Conservation (phyloP, 1,140 invertebrate species). For the Drosophila funebris region DNA sequence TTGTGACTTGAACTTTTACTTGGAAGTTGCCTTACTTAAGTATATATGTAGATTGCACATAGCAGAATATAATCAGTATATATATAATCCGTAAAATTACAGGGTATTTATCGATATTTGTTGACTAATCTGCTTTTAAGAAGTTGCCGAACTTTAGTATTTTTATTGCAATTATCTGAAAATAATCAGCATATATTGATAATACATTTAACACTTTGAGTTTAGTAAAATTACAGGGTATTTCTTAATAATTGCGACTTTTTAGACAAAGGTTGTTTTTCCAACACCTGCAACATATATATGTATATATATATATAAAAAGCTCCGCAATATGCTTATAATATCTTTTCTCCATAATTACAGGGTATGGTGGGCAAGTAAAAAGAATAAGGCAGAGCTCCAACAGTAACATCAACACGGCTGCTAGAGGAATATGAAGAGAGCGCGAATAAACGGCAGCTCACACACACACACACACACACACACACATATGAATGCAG, state of each 20-base stretch:
- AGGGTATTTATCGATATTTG: neutral
- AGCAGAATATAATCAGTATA: neutral
- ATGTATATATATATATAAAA: too few relatives aligned
- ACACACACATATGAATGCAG: constrained; percentile 12
- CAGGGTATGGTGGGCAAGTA: constrained; percentile 1
- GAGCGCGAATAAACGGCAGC: constrained; percentile 65
- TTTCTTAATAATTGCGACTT: neutral
- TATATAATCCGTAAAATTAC: neutral
- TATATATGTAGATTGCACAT: too few relatives aligned
- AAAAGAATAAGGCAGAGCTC: neutral
- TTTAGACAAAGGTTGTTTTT: too few relatives aligned
- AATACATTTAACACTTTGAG: neutral
- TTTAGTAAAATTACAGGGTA: neutral
- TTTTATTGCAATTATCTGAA: neutral
- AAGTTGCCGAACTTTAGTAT: neutral
- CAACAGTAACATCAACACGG: constrained; percentile 19
- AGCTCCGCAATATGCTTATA: too few relatives aligned
- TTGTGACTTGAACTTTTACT: neutral
- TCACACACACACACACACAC: constrained; percentile 15
- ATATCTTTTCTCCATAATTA: neutral
- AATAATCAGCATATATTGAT: neutral
- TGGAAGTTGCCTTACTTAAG: neutral
- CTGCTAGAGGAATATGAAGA: constrained; percentile 11
- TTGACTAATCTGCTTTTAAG: neutral
- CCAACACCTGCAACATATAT: too few relatives aligned